Conservation (phyloP, 2,888 invertebrate genomes). For the Rotaria magnacalcarata region DNA sequence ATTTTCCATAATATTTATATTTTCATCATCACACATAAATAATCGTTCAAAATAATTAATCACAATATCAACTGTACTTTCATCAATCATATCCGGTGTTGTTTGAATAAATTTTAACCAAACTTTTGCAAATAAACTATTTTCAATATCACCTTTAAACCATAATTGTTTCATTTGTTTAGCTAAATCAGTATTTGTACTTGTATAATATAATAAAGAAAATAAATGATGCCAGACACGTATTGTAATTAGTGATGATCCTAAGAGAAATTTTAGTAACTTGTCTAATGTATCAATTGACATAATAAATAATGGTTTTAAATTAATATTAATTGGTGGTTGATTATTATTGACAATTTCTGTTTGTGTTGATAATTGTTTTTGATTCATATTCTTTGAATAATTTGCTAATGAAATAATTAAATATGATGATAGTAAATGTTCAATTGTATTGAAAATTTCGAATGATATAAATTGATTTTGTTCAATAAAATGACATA, state of each 20-base stretch:
- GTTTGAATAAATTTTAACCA: conserved; percentile 21
- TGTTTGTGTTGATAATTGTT: background rate
- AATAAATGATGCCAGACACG: conserved; percentile 32
- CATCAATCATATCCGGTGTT: conserved; percentile 14
- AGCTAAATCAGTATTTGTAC: conserved; percentile 9
- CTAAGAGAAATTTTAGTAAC: background rate
- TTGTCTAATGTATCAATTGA: conserved; percentile 18
- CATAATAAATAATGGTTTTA: conserved; percentile 34
- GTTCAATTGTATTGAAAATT: background rate
- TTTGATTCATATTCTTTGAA: background rate
- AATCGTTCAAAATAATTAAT: conserved; percentile 30
- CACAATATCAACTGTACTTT: background rate
- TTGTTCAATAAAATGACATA: background rate
- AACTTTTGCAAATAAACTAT: background rate
- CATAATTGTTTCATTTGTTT: conserved; percentile 27
- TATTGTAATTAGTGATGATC: background rate
- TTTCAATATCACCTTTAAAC: background rate
- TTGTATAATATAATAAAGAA: conserved; percentile 21
- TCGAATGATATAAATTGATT: background rate
- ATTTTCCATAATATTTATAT: background rate
- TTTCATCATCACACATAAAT: conserved; percentile 12
- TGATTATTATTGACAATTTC: background rate
- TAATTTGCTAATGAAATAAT: background rate
- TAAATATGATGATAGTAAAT: conserved; percentile 21
- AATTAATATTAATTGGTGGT: conserved; percentile 12